Base-by-base conservation (phyloP, 2,113 vertebrate genomes). In the Buteo buteo region DNA sequence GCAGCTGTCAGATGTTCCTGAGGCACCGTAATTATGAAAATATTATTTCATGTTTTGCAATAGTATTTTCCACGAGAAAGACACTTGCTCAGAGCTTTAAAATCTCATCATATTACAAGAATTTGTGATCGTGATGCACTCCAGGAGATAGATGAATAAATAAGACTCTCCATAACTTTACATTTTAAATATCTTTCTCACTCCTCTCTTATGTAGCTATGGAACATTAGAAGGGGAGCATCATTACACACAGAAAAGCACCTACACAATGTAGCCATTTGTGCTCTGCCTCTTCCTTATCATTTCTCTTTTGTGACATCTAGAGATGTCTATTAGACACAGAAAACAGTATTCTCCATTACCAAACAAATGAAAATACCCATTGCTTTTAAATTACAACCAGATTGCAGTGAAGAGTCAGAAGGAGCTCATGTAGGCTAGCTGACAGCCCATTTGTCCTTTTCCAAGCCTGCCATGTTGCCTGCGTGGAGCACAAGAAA, bases 251-350 rank as follows among this genome's bases (percentile, higher is more conserved):
- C 5, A 2, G 74, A 58, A 86, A 81, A 62, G 34, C 91, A 93
- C 77, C 96, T 85, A 50, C 52, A 94, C 40, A 45, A 17, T 8
- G 3, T 42, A 82, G 69, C 32, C 49, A 32, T 87, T 95, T 88
- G 61, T 80, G 82, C 44, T 82, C 62, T 83, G n/a, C 52, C 22
- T 82, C 58, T 89, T 89, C 90, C 88, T 69, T 52, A 29, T 84
- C 79, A 93, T 97, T 74, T 88, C 86, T 92, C 91, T 96, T 92
- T 45, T 57, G 29, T 98, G 86, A 92, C 95, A 96, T 74, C 71
- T 82, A 55, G 74, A 84, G 86, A 76, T 77, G 72, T 78, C 90
- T 96, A 69, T 90, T 90, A 94, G 71, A 81, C 31, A 95, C 47
- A 77, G 91, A 96, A 93, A 93, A 91, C 44, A 82, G 21, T 32